Evolutionary conservation across 2,113 vertebrate species (phyloP), one percentile per base, ranked within the genome.

Genomic region (Melanerpes aurifrons): DNA sequence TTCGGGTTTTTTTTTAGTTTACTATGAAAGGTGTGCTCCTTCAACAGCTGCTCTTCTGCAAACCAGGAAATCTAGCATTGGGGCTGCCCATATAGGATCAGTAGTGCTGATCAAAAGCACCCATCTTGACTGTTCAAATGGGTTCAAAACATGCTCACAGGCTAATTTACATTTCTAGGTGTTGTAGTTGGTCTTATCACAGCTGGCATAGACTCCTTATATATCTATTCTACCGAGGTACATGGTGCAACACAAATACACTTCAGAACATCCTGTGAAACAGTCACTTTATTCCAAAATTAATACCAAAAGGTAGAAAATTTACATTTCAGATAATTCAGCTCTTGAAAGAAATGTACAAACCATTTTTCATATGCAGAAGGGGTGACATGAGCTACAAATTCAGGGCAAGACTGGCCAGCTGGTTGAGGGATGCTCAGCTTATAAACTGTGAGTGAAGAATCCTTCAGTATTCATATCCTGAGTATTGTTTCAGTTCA

Each of bases 231-330:
- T 72, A 1, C 3, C 48, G 31, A 89, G 40, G 7, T 40, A 3
- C 18, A 71, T 68, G 12, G 5, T 14, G 3, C 6, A 80, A 87
- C 17, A 87, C 12, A 89, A 75, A 54, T 5, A 2, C 16, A 24
- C 15, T 88, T 74, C 25, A 43, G 40, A 67, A 50, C 32, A 47
- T 43, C 10, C 32, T 40, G 9, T 70, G 50, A 76, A 87, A 92
- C 26, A 74, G 62, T 54, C 0, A 0, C 71, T 96, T 96, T 94
- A 96, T 94, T 96, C 92, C 16, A 93, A 94, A 95, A 93, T 16
- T 1, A 73, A 1, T 63, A 73, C 19, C 3, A 6, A 31, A 72
- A 68, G 7, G 45, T 15, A 90, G 50, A 75, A 86, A 70, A 66
- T 32, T 45, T 50, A 77, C 13, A 35, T 69, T 89, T 91, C 32